These are phyloP conservation scores for Charina bottae DNA, from an alignment of 2,113 vertebrate genomes.

Conservation along the genomic window DNA sequence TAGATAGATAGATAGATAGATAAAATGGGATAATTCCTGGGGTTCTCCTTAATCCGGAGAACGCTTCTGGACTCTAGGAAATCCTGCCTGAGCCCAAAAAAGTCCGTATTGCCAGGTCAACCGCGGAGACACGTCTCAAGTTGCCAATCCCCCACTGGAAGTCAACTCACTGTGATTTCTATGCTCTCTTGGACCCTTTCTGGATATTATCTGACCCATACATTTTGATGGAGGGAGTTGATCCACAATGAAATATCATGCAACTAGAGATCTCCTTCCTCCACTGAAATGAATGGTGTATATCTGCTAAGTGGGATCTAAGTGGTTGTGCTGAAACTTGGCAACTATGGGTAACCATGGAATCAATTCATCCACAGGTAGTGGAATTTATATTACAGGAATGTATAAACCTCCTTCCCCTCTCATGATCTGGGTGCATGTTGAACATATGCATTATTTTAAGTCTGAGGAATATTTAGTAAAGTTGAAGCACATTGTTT, in stretches of 20 bases:
- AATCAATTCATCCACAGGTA: neutral
- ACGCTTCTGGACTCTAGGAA: no score
- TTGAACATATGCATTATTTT: neutral
- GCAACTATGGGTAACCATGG: neutral
- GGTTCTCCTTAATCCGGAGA: no score
- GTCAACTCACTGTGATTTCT: neutral
- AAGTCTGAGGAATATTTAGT: constrained; percentile 32
- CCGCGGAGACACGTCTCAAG: no score
- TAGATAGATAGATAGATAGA: no score
- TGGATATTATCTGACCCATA: neutral
- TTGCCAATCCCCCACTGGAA: no score
- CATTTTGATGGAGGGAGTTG: neutral
- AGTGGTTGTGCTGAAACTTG: neutral
- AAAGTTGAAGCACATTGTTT: neutral
- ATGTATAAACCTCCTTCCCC: neutral
- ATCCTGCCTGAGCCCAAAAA: no score
- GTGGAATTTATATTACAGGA: neutral
- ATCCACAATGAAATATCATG: neutral
- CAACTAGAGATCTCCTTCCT: neutral
- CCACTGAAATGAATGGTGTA: neutral
- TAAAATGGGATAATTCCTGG: no score
- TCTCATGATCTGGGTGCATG: neutral
- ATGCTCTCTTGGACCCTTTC: neutral
- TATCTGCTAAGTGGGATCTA: neutral
- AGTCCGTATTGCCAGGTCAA: no score